phyloP scores from a whole-genome alignment of 2,888 invertebrate species.

The Brachylomia viminalis region DNA sequence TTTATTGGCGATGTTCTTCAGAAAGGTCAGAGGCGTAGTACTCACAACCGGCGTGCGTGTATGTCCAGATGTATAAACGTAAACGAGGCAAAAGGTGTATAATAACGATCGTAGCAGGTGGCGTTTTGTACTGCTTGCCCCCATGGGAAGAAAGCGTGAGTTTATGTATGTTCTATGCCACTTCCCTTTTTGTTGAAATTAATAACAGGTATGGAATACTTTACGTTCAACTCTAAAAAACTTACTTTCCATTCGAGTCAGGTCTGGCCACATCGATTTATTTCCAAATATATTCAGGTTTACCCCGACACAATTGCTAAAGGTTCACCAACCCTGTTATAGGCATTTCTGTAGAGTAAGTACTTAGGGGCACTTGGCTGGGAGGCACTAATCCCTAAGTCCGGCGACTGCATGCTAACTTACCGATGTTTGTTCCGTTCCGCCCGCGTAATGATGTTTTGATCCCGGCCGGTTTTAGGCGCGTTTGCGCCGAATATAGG shows the following conservation, averaged over 20 bases:
- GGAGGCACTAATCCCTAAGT: conserved; percentile 46
- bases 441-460: conserved; percentile 47
- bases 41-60: no score
- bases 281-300: not conserved
- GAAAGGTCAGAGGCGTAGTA: no score
- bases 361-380: conserved; percentile 34
- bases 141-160: no score
- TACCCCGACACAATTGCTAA: not conserved
- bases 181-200: not conserved
- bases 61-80: no score
- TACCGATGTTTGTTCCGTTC: conserved; percentile 49
- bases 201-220: conserved; percentile 3
- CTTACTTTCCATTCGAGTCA: conserved; percentile 18
- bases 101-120: no score
- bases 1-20: no score
- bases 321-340: conserved; percentile 36
- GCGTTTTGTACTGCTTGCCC: no score
- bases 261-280: not conserved
- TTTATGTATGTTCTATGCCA: not conserved
- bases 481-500: conserved; percentile 32
- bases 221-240: not conserved
- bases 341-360: conserved; percentile 48
- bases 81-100: no score
- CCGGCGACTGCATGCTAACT: conserved; percentile 57
- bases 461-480: conserved; percentile 31